phyloP scores from a whole-genome alignment of 2,888 invertebrate species.

The Ceratothoa steindachneri region DNA sequence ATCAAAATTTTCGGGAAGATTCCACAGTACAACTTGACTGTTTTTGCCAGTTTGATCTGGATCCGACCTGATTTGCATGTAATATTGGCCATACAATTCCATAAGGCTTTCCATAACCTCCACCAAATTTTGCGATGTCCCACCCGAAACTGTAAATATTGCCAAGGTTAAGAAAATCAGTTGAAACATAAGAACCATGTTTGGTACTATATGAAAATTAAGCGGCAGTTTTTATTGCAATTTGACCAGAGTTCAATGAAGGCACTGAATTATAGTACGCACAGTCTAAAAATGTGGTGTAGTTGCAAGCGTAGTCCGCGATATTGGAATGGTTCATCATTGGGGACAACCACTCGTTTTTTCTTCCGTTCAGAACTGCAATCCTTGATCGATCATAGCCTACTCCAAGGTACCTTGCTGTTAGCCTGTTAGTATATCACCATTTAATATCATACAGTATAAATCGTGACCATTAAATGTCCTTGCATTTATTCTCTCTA shows the following conservation, averaged over 20 bases:
- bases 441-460: too few relatives aligned
- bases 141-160: neutral
- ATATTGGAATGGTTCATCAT: constrained; percentile 41
- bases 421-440: constrained; percentile 22
- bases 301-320: constrained; percentile 45
- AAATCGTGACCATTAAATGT: too few relatives aligned
- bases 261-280: too few relatives aligned
- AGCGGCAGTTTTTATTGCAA: too few relatives aligned
- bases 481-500: too few relatives aligned
- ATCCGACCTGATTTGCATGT: neutral
- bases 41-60: constrained; percentile 11
- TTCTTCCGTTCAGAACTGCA: constrained; percentile 33
- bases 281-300: constrained; percentile 21
- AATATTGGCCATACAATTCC: neutral
- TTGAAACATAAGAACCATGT: too few relatives aligned
- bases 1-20: neutral
- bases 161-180: too few relatives aligned
- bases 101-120: neutral
- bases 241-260: too few relatives aligned
- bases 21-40: constrained; percentile 22
- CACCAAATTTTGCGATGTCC: neutral
- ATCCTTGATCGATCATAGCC: constrained; percentile 31
- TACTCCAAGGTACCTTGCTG: constrained; percentile 30
- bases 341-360: constrained; percentile 15
- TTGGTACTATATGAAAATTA: too few relatives aligned